Base-by-base conservation (phyloP, 2,113 vertebrate genomes). In the Colistium nudipinnis region DNA sequence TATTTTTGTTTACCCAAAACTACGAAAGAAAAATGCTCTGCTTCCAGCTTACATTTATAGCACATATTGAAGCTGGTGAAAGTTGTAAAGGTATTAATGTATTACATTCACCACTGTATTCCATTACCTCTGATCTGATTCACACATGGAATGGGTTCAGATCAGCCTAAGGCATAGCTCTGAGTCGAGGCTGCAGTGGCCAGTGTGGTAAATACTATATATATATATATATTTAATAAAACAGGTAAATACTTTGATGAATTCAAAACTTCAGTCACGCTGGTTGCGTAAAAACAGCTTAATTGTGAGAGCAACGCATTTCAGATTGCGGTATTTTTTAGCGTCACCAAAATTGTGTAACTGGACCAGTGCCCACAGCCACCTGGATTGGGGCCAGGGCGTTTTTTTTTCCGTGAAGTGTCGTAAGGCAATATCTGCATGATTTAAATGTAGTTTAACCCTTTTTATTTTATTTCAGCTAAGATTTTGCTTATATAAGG, bases 1-100 rank as follows among this genome's bases (percentile, higher is more conserved):
- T 33, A 33, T 33, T 41, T 49, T 43, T 22, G 2, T 61, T 70
- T n/a, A n/a, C n/a, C n/a, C n/a, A n/a, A n/a, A n/a, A n/a, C n/a
- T n/a, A n/a, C n/a, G n/a, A n/a, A n/a, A n/a, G n/a, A n/a, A n/a
- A n/a, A n/a, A n/a, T n/a, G n/a, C n/a, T n/a, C n/a, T n/a, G n/a
- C n/a, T n/a, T n/a, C n/a, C n/a, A n/a, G n/a, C n/a, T n/a, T n/a
- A n/a, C n/a, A n/a, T n/a, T n/a, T n/a, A 33, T 6, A 33, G 31
- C 31, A 33, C 31, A 33, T n/a, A n/a, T n/a, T n/a, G 31, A 6
- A 9, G 31, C 16, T 17, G n/a, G 2, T n/a, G 39, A 38, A 41
- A 41, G 39, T 17, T 41, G 39, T 41, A 41, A 41, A 41, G 39
- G n/a, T n/a, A n/a, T 8, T 38, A 3, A 8, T 38, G 7, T 38